Evolutionary conservation across 2,888 invertebrate species (phyloP).

Genomic region (Drosophila nigricruria): DNA sequence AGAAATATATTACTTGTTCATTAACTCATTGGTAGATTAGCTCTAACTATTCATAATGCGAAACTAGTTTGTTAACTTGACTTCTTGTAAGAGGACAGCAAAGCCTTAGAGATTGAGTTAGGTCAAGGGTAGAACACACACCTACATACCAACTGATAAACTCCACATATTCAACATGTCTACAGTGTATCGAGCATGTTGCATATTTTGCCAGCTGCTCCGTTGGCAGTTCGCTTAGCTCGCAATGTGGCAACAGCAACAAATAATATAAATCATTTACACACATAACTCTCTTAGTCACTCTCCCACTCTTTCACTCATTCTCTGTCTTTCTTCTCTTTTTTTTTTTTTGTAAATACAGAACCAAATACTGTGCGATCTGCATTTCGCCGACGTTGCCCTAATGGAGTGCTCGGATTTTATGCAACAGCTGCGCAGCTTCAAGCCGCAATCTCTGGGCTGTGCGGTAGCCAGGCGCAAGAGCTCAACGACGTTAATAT

Average conservation of each 20-base stretch:
- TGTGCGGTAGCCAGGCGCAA: conserved; percentile 97
- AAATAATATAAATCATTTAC: conserved; percentile 27
- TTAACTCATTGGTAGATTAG: too few species aligned
- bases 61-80: too few species aligned
- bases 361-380: conserved; percentile 97
- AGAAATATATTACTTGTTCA: too few species aligned
- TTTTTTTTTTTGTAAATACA: conserved; percentile 71
- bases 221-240: conserved; percentile 9
- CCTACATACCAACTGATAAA: background rate
- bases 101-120: too few species aligned
- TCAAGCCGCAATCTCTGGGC: conserved; percentile 97
- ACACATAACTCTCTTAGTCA: conserved; percentile 7
- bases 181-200: conserved; percentile 11
- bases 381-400: conserved; percentile 98
- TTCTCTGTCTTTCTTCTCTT: background rate
- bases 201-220: conserved; percentile 34
- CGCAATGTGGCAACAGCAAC: conserved; percentile 10
- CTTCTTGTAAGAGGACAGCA: too few species aligned
- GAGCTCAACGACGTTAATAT: conserved; percentile 96
- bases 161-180: background rate
- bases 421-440: conserved; percentile 98
- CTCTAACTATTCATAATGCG: too few species aligned
- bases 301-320: background rate
- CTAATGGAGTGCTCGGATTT: conserved; percentile 99
- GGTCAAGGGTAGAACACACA: too few species aligned